Base-by-base conservation (phyloP, 2,888 invertebrate genomes). In the Caenorhabditis doughertyi region DNA sequence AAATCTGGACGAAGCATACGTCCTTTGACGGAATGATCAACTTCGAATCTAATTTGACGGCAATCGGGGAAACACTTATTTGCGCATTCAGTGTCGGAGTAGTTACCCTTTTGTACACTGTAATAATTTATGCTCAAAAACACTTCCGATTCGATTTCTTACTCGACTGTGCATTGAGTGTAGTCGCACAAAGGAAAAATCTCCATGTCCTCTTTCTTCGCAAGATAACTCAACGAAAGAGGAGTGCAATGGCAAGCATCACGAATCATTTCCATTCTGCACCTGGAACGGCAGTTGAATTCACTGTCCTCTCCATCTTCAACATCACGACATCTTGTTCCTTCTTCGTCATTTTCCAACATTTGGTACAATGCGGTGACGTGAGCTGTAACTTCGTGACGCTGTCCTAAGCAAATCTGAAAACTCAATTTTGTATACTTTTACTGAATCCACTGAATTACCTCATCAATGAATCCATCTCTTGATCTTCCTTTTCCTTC, bases 321-420 rank as follows among this genome's bases (percentile, higher is more conserved):
- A 23, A 89, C 86, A 18, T 89, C 88, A 23, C 86, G 72, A 72
- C 91, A 91, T 27, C 86, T 85, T 16, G 90, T 91, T 74, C 90
- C 90, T 35, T 89, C 81, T 7, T 91, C 91, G 60, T 91, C 89
- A 80, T 91, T 91, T 55, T 89, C 89, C 42, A 91, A 81, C 89
- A 91, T 89, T 56, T 89, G 83, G 68, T 91, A 91, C 32, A 84
- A 79, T 11, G 89, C 89, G 11, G 85, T 84, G 29, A 91, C 89
- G 47, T 91, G 89, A 11, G 89, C 90, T 0, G 85, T 87, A 11
- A 89, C 87, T 62, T 90, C 89, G 84, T 91, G 89, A 56, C 87
- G 84, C 77, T 87, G 86, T 44, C 90, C 90, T 49, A 87, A 71
- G 70, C 91, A 91, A 18, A 91, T 80, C 90, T 89, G 62, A 80